Base-by-base conservation (phyloP, 2,797 vertebrate genomes). In the Scomberomorus guttatus region DNA sequence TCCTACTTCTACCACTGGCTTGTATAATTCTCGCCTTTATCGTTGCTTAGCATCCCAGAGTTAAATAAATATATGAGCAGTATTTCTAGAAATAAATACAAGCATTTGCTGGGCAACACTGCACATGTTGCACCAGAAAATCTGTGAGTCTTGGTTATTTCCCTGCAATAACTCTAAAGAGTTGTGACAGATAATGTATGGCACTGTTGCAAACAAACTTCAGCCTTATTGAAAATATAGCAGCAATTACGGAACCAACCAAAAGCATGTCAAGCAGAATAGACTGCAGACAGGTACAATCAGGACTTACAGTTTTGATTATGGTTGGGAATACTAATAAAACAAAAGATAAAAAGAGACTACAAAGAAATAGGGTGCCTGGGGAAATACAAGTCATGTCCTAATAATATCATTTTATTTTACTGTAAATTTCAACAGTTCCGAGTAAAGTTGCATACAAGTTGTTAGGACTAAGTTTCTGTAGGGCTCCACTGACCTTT, bases 401-500 rank as follows among this genome's bases (percentile, higher is more conserved):
- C 4, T 22, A 12, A 9, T 37, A 3, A 34, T 7, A 18, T 34
- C 34, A 2, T 48, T 27, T 52, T 3, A 44, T 55, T 58, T 68
- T 29, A 29, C 10, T 65, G 24, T 50, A 50, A 50, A 50, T 50
- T 50, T 50, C 18, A 50, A 50, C 46, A 50, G 46, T 50, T 4
- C 46, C 3, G 11, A 56, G 12, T 29, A 32, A 24, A 52, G 17
- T 22, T 61, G 52, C 24, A 61, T 39, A 48, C 18, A 75, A 44
- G 52, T 44, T 68, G 32, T 66, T 69, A 56, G 66, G 27, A 61
- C 22, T 17, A 48, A 68, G 37, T 60, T 29, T 78, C 42, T 75
- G 46, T 69, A 50, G 51, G 62, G 39, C 55, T 83, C 48, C 51
- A 63, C 46, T 87, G 72, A 79, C 76, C 70, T 89, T 89, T 72